Evolutionary conservation across 2,888 invertebrate species (phyloP).

Genomic region (Stenoptilia bipunctidactyla): DNA sequence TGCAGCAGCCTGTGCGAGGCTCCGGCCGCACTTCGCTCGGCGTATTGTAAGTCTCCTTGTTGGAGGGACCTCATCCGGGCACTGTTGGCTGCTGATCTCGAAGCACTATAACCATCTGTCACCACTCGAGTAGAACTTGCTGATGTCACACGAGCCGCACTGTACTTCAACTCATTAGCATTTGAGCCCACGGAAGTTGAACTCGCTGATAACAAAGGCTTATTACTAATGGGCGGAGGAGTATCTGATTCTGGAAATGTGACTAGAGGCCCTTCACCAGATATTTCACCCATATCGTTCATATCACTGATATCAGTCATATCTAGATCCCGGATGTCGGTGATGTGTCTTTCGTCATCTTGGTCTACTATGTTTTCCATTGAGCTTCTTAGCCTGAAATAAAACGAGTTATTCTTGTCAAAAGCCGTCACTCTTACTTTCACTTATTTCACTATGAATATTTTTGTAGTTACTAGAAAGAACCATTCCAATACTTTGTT

Average conservation of each 20-base stretch:
- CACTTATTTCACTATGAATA: background rate
- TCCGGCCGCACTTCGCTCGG: conserved; percentile 83
- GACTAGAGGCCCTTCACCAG: conserved; percentile 76
- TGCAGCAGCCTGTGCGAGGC: conserved; percentile 84
- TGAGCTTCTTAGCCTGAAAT: conserved; percentile 76
- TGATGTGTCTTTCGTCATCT: conserved; percentile 58
- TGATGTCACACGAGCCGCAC: conserved; percentile 86
- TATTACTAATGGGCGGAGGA: conserved; percentile 68
- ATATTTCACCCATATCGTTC: conserved; percentile 57
- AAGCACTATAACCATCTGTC: conserved; percentile 84
- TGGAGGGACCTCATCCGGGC: conserved; percentile 74
- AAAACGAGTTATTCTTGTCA: background rate
- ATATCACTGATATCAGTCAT: conserved; percentile 63
- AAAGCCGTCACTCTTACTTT: background rate
- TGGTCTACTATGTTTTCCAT: conserved; percentile 85
- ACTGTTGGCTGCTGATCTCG: conserved; percentile 66
- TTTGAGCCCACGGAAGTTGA: conserved; percentile 44
- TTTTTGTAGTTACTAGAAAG: conserved; percentile 21
- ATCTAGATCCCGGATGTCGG: conserved; percentile 61
- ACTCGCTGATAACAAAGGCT: conserved; percentile 57
- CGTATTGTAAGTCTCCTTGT: conserved; percentile 85
- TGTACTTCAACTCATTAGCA: conserved; percentile 83
- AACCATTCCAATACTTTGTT: conserved; percentile 62
- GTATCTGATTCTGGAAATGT: conserved; percentile 87
- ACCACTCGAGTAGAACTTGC: conserved; percentile 81